Percentiles rank a stretch among this genome's conserved stretches.
Conservation (phyloP, 2,797 vertebrate genomes). For the Anguilla megastoma region DNA sequence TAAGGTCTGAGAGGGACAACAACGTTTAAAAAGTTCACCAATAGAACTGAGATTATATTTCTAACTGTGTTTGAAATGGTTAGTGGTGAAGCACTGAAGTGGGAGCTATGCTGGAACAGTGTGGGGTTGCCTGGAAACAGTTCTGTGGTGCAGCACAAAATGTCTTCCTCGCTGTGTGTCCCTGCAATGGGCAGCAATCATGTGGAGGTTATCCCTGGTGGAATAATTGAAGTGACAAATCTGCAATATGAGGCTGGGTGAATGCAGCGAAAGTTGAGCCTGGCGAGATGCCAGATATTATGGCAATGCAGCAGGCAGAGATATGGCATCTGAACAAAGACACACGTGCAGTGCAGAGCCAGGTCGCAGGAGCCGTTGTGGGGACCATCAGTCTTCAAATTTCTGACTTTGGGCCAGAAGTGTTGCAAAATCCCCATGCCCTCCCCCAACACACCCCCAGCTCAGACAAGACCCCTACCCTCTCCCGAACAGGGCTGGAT, state of each 20-base stretch:
- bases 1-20: neutral
- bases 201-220: constrained; percentile 14
- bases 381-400: neutral
- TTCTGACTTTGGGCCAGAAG: constrained; percentile 22
- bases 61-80: constrained; percentile 13
- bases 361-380: neutral
- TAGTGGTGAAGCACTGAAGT: constrained; percentile 4
- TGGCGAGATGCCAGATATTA: neutral
- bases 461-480: constrained; percentile 26
- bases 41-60: neutral
- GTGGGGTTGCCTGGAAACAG: constrained; percentile 28
- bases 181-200: neutral
- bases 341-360: constrained; percentile 19
- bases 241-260: constrained; percentile 32
- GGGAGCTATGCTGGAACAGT: constrained; percentile 17
- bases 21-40: neutral
- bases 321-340: neutral
- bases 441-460: constrained; percentile 26
- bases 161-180: constrained; percentile 33
- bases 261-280: constrained; percentile 41
- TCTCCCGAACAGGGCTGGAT: constrained; percentile 33
- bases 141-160: constrained; percentile 36
- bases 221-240: constrained; percentile 49
- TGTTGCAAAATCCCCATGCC: constrained; percentile 36
- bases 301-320: neutral